A percentile compares a stretch with the other conserved stretches of the same genome.
Conservation (phyloP, 2,113 vertebrate genomes). For the Passer domesticus region DNA sequence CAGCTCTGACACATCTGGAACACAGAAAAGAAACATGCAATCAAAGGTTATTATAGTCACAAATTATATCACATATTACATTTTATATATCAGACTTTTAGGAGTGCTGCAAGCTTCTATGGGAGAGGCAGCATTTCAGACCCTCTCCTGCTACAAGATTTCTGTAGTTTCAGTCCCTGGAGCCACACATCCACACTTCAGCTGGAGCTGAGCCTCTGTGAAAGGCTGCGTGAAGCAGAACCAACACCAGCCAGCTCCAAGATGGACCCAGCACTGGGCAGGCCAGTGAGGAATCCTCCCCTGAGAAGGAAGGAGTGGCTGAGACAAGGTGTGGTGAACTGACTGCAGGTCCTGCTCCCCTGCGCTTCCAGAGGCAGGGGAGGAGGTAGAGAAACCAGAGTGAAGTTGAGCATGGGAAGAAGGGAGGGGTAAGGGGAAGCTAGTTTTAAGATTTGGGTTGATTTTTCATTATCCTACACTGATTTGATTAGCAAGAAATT, state of each 20-base stretch:
- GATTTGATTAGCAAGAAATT: neutral
- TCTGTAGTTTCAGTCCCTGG: neutral
- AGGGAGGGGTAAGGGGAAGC: fast-evolving
- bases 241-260: neutral
- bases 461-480: neutral
- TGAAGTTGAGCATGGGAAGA: neutral
- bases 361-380: neutral
- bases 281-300: neutral
- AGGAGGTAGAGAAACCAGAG: neutral
- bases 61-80: neutral
- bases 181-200: neutral
- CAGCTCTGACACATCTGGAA: neutral
- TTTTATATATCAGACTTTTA: neutral
- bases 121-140: fast-evolving
- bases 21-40: neutral
- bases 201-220: neutral
- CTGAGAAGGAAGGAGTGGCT: neutral
- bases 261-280: neutral
- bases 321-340: too few relatives aligned
- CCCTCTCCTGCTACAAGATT: neutral
- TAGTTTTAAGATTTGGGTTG: neutral
- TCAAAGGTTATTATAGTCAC: neutral
- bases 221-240: neutral
- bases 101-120: fast-evolving
- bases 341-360: neutral